phyloP scores from a whole-genome alignment of 2,797 vertebrate species.

The Remorina albescens region DNA sequence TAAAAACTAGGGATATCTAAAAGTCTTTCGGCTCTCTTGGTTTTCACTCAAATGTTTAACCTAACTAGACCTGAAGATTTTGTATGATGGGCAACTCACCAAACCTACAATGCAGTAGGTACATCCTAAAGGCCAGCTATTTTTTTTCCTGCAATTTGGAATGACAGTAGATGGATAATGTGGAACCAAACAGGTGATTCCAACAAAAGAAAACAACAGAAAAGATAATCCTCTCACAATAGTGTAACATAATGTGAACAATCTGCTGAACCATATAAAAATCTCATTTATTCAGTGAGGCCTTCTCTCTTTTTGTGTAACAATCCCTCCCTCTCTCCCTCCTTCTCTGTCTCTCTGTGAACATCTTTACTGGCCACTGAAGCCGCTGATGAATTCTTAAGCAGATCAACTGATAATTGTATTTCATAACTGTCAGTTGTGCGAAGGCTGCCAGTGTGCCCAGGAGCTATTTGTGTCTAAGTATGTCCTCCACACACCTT shows the following conservation, averaged over 20 bases:
- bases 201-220: conserved; percentile 37
- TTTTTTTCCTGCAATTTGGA: conserved; percentile 12
- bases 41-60: neutral
- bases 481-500: conserved; percentile 74
- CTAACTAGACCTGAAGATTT: neutral
- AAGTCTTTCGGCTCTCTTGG: neutral
- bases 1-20: neutral
- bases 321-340: conserved; percentile 6
- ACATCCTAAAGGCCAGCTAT: neutral
- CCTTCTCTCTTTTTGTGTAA: conserved; percentile 48
- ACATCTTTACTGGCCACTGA: conserved; percentile 88
- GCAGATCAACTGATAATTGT: conserved; percentile 98
- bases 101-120: neutral
- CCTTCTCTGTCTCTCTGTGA: conserved; percentile 50
- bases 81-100: neutral
- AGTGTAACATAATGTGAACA: conserved; percentile 69
- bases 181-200: conserved; percentile 20
- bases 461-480: conserved; percentile 89
- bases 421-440: conserved; percentile 93
- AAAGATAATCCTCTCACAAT: conserved; percentile 58
- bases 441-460: conserved; percentile 90
- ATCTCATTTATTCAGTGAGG: conserved; percentile 74
- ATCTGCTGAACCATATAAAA: conserved; percentile 79
- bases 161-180: neutral
- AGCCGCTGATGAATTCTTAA: conserved; percentile 94